These are phyloP conservation scores for Mus caroli DNA, from an alignment of 2,797 vertebrate genomes.

Conservation along the genomic window DNA sequence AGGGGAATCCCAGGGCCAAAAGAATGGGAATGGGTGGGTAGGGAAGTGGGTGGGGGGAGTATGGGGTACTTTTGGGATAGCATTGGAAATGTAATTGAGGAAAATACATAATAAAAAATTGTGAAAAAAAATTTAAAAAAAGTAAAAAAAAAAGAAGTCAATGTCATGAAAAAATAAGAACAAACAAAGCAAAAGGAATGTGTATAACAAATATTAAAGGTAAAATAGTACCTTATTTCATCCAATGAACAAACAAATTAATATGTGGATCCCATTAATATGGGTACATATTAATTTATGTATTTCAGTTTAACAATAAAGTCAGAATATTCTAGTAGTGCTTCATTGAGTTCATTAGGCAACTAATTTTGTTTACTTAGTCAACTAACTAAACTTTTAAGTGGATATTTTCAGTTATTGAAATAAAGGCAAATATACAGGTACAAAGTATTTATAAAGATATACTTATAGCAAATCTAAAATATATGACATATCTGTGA, in stretches of 20 bases:
- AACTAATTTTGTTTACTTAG: conserved; percentile 44
- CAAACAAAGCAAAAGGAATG: conserved; percentile 20
- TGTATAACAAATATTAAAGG: conserved; percentile 30
- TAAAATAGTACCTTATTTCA: conserved; percentile 37
- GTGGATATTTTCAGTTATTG: conserved; percentile 41
- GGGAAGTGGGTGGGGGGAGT: no score
- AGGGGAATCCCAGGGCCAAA: no score
- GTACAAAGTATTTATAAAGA: conserved; percentile 47
- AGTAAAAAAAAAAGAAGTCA: conserved; percentile 52
- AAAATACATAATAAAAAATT: no score
- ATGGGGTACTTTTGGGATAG: no score
- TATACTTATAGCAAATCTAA: conserved; percentile 31
- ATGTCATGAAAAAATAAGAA: conserved; percentile 27
- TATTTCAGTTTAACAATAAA: conserved; percentile 55
- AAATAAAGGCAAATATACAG: conserved; percentile 37
- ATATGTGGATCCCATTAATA: not conserved
- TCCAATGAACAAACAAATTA: conserved; percentile 49
- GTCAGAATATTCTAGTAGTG: conserved; percentile 40
- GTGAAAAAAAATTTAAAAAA: no score
- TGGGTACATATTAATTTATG: conserved; percentile 45
- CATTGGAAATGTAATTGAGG: no score
- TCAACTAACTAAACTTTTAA: conserved; percentile 16
- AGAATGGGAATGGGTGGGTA: no score
- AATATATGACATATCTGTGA: not conserved
- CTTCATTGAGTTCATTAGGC: conserved; percentile 20